phyloP scores from a whole-genome alignment of 2,113 vertebrate genomes.

The Charadrius vociferus region DNA sequence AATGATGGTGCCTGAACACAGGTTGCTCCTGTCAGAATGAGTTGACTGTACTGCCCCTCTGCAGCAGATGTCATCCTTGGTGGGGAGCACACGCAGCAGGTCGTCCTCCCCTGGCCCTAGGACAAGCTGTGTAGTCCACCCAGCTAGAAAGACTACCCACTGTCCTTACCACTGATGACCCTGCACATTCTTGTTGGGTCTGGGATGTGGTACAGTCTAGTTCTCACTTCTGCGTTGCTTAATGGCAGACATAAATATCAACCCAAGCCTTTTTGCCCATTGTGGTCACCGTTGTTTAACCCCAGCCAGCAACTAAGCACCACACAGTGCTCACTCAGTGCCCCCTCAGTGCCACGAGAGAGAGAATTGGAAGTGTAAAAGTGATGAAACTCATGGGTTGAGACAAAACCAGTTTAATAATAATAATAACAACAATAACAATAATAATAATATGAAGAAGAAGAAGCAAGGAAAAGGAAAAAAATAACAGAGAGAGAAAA shows the following conservation, averaged over 20 bases:
- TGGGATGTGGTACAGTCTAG: not conserved
- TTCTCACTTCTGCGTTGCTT: not conserved
- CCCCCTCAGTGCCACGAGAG: no score
- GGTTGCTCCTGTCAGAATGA: not conserved
- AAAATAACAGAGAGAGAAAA: not conserved
- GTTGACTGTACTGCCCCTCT: not conserved
- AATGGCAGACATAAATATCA: not conserved
- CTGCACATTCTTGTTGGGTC: not conserved
- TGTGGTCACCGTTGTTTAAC: not conserved
- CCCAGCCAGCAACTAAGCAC: not conserved
- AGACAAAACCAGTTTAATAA: not conserved
- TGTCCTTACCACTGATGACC: not conserved
- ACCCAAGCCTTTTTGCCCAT: not conserved
- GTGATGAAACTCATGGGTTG: not conserved
- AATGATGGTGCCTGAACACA: accelerated
- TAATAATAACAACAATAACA: no score
- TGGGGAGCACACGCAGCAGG: not conserved
- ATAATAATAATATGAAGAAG: no score
- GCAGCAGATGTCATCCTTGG: not conserved
- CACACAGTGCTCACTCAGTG: not conserved
- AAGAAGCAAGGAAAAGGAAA: not conserved
- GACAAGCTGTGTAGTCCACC: not conserved
- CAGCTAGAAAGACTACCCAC: not conserved
- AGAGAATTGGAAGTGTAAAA: not conserved
- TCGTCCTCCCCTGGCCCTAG: not conserved